A percentile compares a stretch with the other conserved stretches of the same genome.
These are phyloP conservation scores for Oncorhynchus nerka DNA, from an alignment of 2,113 vertebrate species.

Conservation along the genomic window DNA sequence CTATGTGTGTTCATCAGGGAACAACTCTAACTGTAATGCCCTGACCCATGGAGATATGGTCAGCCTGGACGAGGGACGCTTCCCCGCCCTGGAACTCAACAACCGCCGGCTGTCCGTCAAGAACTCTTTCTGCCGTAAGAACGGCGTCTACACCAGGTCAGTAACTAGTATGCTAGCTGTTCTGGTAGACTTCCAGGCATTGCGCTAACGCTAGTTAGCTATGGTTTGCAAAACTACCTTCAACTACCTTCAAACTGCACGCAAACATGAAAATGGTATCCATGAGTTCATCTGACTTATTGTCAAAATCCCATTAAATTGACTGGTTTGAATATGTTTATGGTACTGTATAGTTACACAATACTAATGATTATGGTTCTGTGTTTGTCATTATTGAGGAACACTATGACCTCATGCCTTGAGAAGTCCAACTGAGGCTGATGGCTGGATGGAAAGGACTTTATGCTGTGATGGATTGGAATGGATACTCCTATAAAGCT, in stretches of 20 bases:
- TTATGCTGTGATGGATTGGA: not conserved
- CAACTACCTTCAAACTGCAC: too few relatives aligned
- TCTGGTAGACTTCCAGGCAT: too few relatives aligned
- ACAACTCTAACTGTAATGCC: slow-evolving; percentile 83
- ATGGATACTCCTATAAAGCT: not conserved
- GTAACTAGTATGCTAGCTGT: slow-evolving; percentile 7
- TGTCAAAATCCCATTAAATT: too few relatives aligned
- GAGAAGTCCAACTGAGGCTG: not conserved
- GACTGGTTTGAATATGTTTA: too few relatives aligned
- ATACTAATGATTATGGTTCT: not conserved
- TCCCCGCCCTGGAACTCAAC: slow-evolving; percentile 94
- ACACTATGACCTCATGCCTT: slow-evolving; percentile 7
- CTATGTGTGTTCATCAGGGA: slow-evolving; percentile 73
- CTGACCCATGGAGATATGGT: slow-evolving; percentile 94
- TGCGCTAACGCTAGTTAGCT: too few relatives aligned
- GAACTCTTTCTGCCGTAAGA: slow-evolving; percentile 96
- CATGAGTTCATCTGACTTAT: too few relatives aligned
- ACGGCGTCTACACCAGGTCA: slow-evolving; percentile 94
- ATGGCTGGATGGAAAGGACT: too few relatives aligned
- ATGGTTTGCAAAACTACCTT: too few relatives aligned
- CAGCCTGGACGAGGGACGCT: slow-evolving; percentile 92
- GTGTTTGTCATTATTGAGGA: not conserved
- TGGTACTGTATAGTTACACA: too few relatives aligned
- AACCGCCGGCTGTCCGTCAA: slow-evolving; percentile 94
- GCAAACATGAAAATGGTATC: too few relatives aligned